A percentile compares a stretch with the other conserved stretches of the same genome.
phyloP scores from a whole-genome alignment of 2,888 invertebrate genomes.

The Idaea aversata region DNA sequence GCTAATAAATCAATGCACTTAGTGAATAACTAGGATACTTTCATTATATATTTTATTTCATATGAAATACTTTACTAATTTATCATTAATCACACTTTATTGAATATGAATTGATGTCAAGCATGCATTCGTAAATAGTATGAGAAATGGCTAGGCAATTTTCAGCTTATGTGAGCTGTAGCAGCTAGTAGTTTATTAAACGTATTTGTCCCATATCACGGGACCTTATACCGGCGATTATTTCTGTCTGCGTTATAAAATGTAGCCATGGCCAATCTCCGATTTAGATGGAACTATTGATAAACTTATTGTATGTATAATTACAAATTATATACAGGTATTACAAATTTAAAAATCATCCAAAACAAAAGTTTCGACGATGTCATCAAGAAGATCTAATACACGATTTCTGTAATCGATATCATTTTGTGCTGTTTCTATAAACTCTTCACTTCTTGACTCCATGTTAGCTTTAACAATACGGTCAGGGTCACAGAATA shows the following conservation, averaged over 20 bases:
- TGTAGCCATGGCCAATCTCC: no score
- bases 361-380: constrained; percentile 70
- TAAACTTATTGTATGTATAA: background rate
- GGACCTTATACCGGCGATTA: no score
- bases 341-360: constrained; percentile 10
- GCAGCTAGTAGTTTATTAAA: no score
- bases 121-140: background rate
- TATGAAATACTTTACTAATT: no score
- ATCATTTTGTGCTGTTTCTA: constrained; percentile 50
- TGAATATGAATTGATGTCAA: background rate
- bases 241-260: no score
- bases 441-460: constrained; percentile 56
- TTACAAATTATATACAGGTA: no score
- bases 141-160: background rate
- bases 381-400: constrained; percentile 77
- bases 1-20: no score
- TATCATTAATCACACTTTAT: background rate
- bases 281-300: background rate
- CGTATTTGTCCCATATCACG: no score
- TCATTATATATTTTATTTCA: no score
- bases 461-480: constrained; percentile 43
- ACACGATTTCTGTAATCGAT: constrained; percentile 59
- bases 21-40: no score
- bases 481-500: constrained; percentile 50
- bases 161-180: no score